Evolutionary conservation across 2,888 invertebrate genomes (phyloP), one percentile per base, ranked within the genome.

Genomic region (Arrhopalites spinosus): DNA sequence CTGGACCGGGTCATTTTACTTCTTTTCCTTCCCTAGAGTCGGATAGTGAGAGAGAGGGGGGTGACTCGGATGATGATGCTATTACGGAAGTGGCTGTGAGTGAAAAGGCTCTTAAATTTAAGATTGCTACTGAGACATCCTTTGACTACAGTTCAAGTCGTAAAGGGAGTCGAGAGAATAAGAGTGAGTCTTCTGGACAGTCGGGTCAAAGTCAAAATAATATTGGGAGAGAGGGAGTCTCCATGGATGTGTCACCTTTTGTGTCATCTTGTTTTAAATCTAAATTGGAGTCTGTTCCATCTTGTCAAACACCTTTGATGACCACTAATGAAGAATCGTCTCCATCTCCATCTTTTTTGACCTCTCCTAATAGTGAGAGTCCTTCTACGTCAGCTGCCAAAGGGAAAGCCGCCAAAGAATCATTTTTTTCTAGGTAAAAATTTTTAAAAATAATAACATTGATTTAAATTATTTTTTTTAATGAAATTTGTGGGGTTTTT

Each of bases 21-120:
- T 76, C 79, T 17, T 80, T 81, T 61, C 80, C 81, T 8, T 79
- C 80, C 27, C 68, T 81, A 20, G 81, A 81, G 20, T 78, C 81
- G 11, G 73, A 79, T 56, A 80, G 79, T 56, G 75, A 70, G 73
- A 73, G 79, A 27, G 83, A 81, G 53, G 83, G 82, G 1, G 81
- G 80, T n/a, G 82, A 82, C 17, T 83, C 83, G 50, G 84, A 84
- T 59, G 90, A 91, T 0, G 91, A 90, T 66, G 91, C 90, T 30
- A 91, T 91, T 85, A 91, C 91, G 63, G 91, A 91, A 85, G 90
- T 91, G 78, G 91, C 88, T 84, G 88, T 89, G 43, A 88, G 91
- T 78, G 92, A 92, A 84, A 91, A 91, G 84, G 89, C 92, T 1
- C 88, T 91, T 53, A 91, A 91, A 84, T 92, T 92, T 84, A 92